Conservation (phyloP, 1,140 invertebrate genomes). For the Panagrolaimus sp. region DNA sequence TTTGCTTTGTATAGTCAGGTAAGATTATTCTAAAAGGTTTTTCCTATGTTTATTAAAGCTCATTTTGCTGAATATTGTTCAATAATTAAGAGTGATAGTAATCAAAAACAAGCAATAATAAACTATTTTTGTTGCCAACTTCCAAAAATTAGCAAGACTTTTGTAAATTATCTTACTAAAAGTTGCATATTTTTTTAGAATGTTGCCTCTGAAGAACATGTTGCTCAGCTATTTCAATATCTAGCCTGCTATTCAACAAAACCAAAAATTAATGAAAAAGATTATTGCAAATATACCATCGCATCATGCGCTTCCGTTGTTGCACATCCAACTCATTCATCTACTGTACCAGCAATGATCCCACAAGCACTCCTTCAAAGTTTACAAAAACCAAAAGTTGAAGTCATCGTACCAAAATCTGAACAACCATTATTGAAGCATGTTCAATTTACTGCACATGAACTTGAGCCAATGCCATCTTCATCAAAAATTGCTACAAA, state of each 20-base stretch:
- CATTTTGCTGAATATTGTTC: too few species aligned
- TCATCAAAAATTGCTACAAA: neutral
- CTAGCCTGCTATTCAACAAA: neutral
- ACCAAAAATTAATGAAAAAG: neutral
- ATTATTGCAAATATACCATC: neutral
- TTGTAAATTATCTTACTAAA: too few species aligned
- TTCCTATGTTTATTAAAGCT: too few species aligned
- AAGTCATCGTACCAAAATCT: neutral
- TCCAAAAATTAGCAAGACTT: too few species aligned
- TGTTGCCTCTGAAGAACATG: neutral
- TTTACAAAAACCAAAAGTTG: neutral
- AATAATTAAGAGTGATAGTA: too few species aligned
- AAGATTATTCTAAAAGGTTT: too few species aligned
- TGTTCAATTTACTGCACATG: neutral
- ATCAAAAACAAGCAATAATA: too few species aligned
- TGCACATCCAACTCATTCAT: neutral
- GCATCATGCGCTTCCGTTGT: neutral
- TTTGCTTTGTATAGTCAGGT: neutral
- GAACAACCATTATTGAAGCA: neutral
- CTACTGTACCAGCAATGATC: neutral
- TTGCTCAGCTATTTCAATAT: slow-evolving; percentile 3
- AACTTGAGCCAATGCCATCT: neutral
- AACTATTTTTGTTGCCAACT: too few species aligned
- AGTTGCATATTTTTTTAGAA: too few species aligned
- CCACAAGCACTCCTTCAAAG: neutral